Base-by-base conservation (phyloP, 1,140 invertebrate species). In the Zophobas atratus region DNA sequence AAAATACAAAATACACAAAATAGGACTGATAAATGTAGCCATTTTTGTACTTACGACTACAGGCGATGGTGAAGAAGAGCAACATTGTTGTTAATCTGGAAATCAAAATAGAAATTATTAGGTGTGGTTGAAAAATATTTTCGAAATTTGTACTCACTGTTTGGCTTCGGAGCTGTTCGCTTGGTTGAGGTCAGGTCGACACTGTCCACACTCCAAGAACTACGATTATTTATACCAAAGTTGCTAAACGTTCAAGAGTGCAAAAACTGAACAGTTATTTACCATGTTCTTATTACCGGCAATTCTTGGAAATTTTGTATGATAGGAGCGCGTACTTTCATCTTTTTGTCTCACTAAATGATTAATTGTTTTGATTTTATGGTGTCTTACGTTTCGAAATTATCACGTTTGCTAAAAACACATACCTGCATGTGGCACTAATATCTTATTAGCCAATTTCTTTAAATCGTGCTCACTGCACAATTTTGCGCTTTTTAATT, bases 141-240 rank as follows among this genome's bases (percentile, higher is more conserved):
- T 3, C 43, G 8, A 46, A 39, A 36, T 8, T 8, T 6, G 41
- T 1, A 67, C 60, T 67, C 43, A 67, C 60, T 67, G 60, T 1
- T 32, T 20, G 20, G n/a, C 6, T 38, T 67, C 39, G 60, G 60
- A 67, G 60, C n/a, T 67, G 33, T 2, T 67, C 43, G 60, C 60
- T 67, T 43, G 39, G 20, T 67, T 41, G 60, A 67, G 60, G 60
- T 67, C 60, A 43, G 60, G 60, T 33, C 43, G 60, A 67, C 60
- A 67, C 60, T 67, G 60, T 20, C 39, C 32, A 43, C 60, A 67
- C 38, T 67, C n/a, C 39, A 32, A 43, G 38, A 33, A 6, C 41
- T 20, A n/a, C 39, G 38, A 67, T 67, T 67, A 67, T 67, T 67
- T 67, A 67, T 67, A 67, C n/a, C 33, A 67, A 67, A 67, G 43